These are phyloP conservation scores for Morpho deidamia DNA, from an alignment of 2,888 invertebrate genomes.

Conservation along the genomic window DNA sequence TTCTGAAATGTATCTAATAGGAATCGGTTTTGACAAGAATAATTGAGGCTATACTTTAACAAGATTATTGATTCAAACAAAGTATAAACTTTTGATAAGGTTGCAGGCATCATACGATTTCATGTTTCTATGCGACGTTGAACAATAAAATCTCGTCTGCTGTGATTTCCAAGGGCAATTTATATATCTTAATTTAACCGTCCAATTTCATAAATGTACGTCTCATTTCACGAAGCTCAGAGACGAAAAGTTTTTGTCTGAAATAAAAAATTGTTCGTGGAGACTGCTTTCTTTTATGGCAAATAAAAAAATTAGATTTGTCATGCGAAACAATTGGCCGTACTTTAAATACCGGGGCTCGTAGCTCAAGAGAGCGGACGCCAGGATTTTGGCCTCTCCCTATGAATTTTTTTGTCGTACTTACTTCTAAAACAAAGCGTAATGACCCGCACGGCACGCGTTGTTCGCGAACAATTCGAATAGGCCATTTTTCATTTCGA, in stretches of 20 bases:
- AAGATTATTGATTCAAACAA: too few species aligned
- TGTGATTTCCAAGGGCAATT: slow-evolving; percentile 33
- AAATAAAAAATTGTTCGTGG: slow-evolving; percentile 8
- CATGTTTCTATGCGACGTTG: slow-evolving; percentile 44
- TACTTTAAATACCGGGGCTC: slow-evolving; percentile 25
- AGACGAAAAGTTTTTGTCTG: slow-evolving; percentile 3
- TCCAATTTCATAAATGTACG: slow-evolving; percentile 2
- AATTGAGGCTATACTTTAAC: too few species aligned
- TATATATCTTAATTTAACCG: slow-evolving; percentile 15
- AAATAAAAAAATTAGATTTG: slow-evolving; percentile 42
- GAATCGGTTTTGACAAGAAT: too few species aligned
- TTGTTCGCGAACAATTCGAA: slow-evolving; percentile 75
- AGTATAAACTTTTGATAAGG: too few species aligned
- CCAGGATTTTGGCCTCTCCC: slow-evolving; percentile 62
- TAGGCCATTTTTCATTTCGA: slow-evolving; percentile 75
- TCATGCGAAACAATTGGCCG: slow-evolving; percentile 55
- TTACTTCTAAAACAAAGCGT: slow-evolving; percentile 74
- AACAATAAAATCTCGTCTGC: slow-evolving; percentile 35
- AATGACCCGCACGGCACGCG: slow-evolving; percentile 76
- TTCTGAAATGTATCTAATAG: too few species aligned
- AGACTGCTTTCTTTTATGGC: slow-evolving; percentile 17
- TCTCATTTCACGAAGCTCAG: slow-evolving; percentile 9
- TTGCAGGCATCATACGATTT: too few species aligned
- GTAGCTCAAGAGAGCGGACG: slow-evolving; percentile 54
- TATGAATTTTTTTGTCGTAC: slow-evolving; percentile 66